Conservation (phyloP, 2,888 invertebrate species). For the Protophormia terraenovae region DNA sequence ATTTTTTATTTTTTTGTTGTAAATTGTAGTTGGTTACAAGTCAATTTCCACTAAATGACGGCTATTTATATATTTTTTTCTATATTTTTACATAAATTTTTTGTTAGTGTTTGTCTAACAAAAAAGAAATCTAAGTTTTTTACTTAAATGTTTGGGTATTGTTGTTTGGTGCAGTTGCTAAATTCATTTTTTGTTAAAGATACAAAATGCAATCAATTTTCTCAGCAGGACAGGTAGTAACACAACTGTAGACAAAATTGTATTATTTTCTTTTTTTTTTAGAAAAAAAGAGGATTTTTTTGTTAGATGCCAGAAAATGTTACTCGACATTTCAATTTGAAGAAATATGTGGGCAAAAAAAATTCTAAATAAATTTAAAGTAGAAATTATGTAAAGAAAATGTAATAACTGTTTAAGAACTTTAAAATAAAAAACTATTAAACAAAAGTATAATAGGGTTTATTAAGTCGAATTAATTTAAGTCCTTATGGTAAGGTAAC, state of each 20-base stretch:
- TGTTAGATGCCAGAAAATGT: slow-evolving; percentile 15
- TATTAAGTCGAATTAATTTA: too few relatives aligned
- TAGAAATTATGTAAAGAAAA: background rate
- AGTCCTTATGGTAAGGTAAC: too few relatives aligned
- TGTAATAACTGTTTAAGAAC: background rate
- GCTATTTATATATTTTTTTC: slow-evolving; percentile 59
- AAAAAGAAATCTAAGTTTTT: slow-evolving; percentile 39
- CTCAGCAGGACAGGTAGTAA: slow-evolving; percentile 67
- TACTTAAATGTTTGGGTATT: slow-evolving; percentile 25
- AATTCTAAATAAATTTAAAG: background rate
- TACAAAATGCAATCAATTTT: slow-evolving; percentile 69
- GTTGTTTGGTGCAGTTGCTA: slow-evolving; percentile 49
- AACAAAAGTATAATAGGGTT: too few relatives aligned
- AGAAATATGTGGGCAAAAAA: background rate
- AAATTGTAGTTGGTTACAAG: slow-evolving; percentile 65
- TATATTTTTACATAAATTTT: slow-evolving; percentile 48
- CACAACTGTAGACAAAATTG: slow-evolving; percentile 18
- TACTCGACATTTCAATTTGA: slow-evolving; percentile 61
- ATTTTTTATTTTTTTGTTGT: slow-evolving; percentile 29
- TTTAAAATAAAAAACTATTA: background rate
- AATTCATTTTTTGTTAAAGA: slow-evolving; percentile 44
- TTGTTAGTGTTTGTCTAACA: slow-evolving; percentile 41
- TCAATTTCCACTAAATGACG: slow-evolving; percentile 68
- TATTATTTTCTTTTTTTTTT: background rate
- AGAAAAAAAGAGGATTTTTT: slow-evolving; percentile 21